Evolutionary conservation across 2,888 invertebrate genomes (phyloP).

Genomic region (Nymphalis c-album): DNA sequence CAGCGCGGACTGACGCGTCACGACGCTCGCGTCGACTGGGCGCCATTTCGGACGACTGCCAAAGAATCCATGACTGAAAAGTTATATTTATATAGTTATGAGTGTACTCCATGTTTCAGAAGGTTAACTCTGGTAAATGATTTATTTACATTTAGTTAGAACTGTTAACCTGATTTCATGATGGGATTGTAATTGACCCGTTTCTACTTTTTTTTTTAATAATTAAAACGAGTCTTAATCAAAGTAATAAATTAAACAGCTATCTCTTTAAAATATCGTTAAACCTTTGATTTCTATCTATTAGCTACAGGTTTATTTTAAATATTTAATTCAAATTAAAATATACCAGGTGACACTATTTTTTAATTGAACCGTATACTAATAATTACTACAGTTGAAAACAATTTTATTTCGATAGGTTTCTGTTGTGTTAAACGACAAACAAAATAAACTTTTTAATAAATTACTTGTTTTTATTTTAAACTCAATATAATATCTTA

Average conservation of each 20-base stretch:
- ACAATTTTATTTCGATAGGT: too few relatives aligned
- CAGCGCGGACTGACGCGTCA: constrained; percentile 63
- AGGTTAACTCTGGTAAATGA: constrained; percentile 36
- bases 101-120: constrained; percentile 44
- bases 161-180: constrained; percentile 28
- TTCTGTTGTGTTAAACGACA: too few relatives aligned
- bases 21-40: constrained; percentile 70
- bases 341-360: too few relatives aligned
- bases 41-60: constrained; percentile 71
- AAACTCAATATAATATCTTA: too few relatives aligned
- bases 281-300: too few relatives aligned
- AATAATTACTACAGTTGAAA: too few relatives aligned
- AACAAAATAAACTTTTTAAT: too few relatives aligned
- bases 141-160: constrained; percentile 30
- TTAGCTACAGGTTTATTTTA: too few relatives aligned
- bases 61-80: constrained; percentile 73
- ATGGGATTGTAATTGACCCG: constrained; percentile 19
- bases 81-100: constrained; percentile 74
- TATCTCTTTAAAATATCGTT: not conserved
- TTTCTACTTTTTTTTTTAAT: not conserved
- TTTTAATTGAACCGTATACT: too few relatives aligned
- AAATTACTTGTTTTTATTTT: too few relatives aligned
- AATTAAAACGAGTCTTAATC: not conserved
- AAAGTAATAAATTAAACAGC: not conserved
- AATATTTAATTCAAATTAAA: too few relatives aligned